Evolutionary conservation across 1,140 invertebrate species (phyloP).

Genomic region (Trichoplusia ni): DNA sequence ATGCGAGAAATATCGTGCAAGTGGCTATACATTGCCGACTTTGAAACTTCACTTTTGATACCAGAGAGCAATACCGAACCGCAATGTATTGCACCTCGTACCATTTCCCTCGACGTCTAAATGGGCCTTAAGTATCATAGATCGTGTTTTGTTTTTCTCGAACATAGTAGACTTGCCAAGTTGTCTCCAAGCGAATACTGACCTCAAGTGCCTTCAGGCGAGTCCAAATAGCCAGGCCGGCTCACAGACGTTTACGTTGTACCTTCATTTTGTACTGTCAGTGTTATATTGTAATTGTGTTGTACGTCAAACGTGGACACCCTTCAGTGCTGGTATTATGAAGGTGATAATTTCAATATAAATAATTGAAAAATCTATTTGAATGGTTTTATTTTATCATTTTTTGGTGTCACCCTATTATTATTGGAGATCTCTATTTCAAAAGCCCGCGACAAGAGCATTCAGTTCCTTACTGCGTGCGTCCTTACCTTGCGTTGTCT

Average conservation of each 20-base stretch:
- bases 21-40: no score
- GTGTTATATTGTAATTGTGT: conserved; percentile 68
- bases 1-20: no score
- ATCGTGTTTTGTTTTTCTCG: not conserved
- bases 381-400: conserved; percentile 35
- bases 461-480: no score
- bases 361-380: conserved; percentile 63
- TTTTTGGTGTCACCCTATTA: no score
- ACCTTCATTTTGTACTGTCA: conserved; percentile 56
- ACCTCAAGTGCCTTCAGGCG: conserved; percentile 77
- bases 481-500: no score
- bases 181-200: conserved; percentile 59
- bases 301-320: conserved; percentile 78
- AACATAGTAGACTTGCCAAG: conserved; percentile 60
- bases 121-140: no score
- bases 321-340: conserved; percentile 73
- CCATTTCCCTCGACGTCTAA: no score
- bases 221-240: conserved; percentile 65
- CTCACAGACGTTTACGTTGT: conserved; percentile 42
- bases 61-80: no score
- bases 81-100: no score
- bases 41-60: no score
- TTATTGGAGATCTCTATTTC: no score
- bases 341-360: conserved; percentile 79
- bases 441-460: no score